A percentile compares a stretch with the other conserved stretches of the same genome.
These are phyloP conservation scores for Trisateles emortualis DNA, from an alignment of 2,888 invertebrate genomes.

Conservation along the genomic window DNA sequence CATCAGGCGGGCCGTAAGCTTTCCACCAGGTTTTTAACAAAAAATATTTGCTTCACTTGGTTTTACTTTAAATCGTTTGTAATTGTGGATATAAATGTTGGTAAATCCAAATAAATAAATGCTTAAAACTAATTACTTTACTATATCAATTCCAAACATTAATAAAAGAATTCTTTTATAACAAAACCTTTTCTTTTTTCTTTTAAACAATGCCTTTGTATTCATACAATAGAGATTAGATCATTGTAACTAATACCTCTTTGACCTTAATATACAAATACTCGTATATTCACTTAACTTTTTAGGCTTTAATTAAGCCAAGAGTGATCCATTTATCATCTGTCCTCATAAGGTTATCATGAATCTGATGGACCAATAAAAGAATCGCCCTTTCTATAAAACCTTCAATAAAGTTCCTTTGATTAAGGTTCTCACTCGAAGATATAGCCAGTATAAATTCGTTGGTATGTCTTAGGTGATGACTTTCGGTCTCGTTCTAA, in stretches of 20 bases:
- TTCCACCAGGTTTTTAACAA: no score
- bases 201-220: no score
- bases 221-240: no score
- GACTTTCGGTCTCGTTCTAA: constrained; percentile 21
- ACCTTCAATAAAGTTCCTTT: constrained; percentile 35
- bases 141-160: no score
- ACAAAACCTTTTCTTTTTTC: no score
- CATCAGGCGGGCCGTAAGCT: no score
- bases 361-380: constrained; percentile 29
- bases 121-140: no score
- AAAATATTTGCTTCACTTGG: no score
- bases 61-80: no score
- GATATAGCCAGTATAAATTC: constrained; percentile 33
- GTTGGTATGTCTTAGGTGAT: constrained; percentile 38
- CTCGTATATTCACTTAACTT: constrained; percentile 3
- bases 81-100: no score
- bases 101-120: no score
- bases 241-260: background rate
- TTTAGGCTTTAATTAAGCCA: constrained; percentile 16
- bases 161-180: no score
- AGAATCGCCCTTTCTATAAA: constrained; percentile 36
- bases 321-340: constrained; percentile 22
- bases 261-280: background rate
- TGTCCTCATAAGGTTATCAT: constrained; percentile 24
- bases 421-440: constrained; percentile 31